Base-by-base conservation (phyloP, 2,797 vertebrate species). In the Melanotaenia maccullochi region DNA sequence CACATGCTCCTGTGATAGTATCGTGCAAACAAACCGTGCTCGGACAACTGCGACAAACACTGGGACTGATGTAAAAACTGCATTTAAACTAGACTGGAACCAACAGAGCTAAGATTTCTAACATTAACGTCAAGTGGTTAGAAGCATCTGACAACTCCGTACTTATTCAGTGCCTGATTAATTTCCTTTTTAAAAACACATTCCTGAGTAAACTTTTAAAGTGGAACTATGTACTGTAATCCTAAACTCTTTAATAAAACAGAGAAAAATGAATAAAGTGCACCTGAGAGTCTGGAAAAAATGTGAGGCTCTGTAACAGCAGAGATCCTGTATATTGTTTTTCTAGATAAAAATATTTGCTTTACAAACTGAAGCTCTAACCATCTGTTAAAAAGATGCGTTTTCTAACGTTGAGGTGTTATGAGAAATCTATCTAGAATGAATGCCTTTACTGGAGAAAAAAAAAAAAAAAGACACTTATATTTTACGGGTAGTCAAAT, bases 151-250 rank as follows among this genome's bases (percentile, higher is more conserved):
- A 68, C 12, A 42, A 42, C 44, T 56, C 56, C 59, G 59, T 54
- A 64, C 57, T 60, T 68, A 71, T 36, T 81, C 65, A 64, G 58
- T 60, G 63, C 64, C 61, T 67, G 16, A 65, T 60, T 9, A 1
- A n/a, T 47, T 51, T 47, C 8, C 20, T 44, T 44, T 40, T 16
- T 12, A 12, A 44, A 51, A 32, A 32, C 30, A 66, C 68, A 68
- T 75, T 89, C 80, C 84, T 68, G 60, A 80, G 79, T 76, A 55
- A 60, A 79, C 58, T 0, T 73, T 75, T 73, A 60, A 76, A 75
- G 67, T 75, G 76, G 76, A 71, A 71, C 68, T 3, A 68, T 69
- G 33, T 65, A 18, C 52, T 28, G 52, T 7, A 68, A 72, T 65
- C 5, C 38, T 55, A 67, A 64, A 64, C 6, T 62, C 56, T 82